Conservation (phyloP, 2,113 vertebrate species). For the mouse (Mus musculus) region DNA sequence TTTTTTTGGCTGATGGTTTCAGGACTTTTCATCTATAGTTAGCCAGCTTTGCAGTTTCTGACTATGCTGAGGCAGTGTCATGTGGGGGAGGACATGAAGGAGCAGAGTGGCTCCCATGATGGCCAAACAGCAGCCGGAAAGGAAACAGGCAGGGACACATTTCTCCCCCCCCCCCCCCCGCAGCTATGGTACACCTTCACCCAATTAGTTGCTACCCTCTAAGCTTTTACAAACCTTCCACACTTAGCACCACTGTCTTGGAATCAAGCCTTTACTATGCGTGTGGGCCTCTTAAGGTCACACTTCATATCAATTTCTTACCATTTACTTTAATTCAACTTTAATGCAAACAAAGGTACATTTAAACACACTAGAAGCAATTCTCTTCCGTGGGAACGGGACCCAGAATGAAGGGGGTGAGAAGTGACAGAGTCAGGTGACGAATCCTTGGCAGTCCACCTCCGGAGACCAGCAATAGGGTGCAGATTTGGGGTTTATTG, state of each 20-base stretch:
- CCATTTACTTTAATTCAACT: slow-evolving; percentile 15
- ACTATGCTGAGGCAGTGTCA: background rate
- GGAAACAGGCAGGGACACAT: background rate
- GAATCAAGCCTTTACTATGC: background rate
- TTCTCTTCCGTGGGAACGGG: background rate
- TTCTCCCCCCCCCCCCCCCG: no score
- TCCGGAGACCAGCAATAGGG: no score
- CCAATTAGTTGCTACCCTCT: background rate
- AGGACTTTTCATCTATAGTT: background rate
- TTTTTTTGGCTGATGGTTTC: background rate
- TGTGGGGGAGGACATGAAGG: background rate
- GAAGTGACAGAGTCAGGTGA: no score
- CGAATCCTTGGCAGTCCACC: no score
- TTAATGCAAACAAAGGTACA: background rate
- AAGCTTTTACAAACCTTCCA: background rate
- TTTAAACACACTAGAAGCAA: slow-evolving; percentile 26
- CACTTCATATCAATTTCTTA: background rate
- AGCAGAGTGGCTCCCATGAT: background rate
- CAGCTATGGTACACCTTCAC: background rate
- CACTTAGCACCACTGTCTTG: background rate
- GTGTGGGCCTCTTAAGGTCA: background rate
- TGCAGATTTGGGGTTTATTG: no score
- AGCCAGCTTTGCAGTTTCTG: background rate
- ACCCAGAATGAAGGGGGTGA: no score
- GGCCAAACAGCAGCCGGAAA: background rate